Evolutionary conservation across 1,140 invertebrate species (phyloP), one percentile per base, ranked within the genome.

Genomic region (Druon quercuslanigerum): DNA sequence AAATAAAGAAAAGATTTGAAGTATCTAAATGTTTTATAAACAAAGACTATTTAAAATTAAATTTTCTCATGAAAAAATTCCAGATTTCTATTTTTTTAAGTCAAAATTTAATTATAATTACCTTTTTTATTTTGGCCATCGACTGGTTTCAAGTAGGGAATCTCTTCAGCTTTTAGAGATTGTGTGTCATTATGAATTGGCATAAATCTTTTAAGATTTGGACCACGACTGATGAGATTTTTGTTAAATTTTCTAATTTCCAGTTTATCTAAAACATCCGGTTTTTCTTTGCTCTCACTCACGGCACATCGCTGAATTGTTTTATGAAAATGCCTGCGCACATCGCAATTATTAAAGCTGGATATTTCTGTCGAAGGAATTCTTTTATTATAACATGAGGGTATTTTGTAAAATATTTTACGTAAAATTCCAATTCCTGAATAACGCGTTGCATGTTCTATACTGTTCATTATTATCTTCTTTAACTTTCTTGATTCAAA

Each of bases 371-470:
- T 0, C n/a, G 60, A 40, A n/a, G 57, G 4, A 66, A 66, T 4
- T 33, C 4, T 40, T 40, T 20, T 13, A 20, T 66, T 66, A 7
- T 14, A 16, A 12, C 7, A 33, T 66, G 13, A 33, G 13, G 57
- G 20, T 16, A 66, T 40, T 66, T 66, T 66, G 60, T 66, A 40
- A 66, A 66, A 14, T 40, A 40, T 46, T 46, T 16, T 66, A 40
- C 60, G 25, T 14, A 66, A 40, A 66, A 66, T 66, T 40, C 60
- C 60, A 66, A 66, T 66, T 66, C 14, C 33, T 46, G 25, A n/a
- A 66, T 33, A 33, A 17, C 52, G n/a, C n/a, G 60, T 40, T 17
- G 9, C 5, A 66, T 4, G n/a, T 66, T 66, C 60, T 66, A 66
- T 66, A n/a, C 25, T 66, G 16, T 66, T 46, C 60, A 66, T 66